Base-by-base conservation (phyloP, 2,888 invertebrate genomes). In the Mechanitis messenoides region DNA sequence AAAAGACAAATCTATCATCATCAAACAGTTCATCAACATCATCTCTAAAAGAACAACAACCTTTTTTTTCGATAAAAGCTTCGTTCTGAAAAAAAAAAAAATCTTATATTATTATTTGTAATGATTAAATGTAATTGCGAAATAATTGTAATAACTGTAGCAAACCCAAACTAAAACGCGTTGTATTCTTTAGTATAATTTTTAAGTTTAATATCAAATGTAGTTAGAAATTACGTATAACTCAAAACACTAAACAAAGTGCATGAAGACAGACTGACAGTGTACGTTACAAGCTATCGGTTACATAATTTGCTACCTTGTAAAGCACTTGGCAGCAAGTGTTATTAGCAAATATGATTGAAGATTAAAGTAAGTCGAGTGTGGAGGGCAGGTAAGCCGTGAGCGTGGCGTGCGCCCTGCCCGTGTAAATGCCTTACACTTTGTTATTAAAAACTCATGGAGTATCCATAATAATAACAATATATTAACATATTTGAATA, bases 291-390 rank as follows among this genome's bases (percentile, higher is more conserved):
- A 50, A n/a, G 50, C 50, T 50, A 50, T 50, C 31, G 31, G 50
- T 50, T 50, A 50, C 60, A 38, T 59, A 59, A 59, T 45, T 54
- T 56, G 46, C 60, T 61, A 56, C 47, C 53, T 45, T 58, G 59
- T 60, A 61, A 31, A 57, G 53, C 66, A 66, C 58, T 65, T 68
- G 68, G 63, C 65, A 70, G 72, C 71, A 74, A 70, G 72, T 73
- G 75, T 77, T 75, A 79, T 78, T 79, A 78, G 78, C 75, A 74
- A 83, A 83, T 83, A 82, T 81, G 80, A 83, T 74, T 76, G 72
- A 71, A 79, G 79, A 83, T 84, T 83, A 82, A 73, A 74, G 75
- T 73, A 71, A 75, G 73, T 74, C 72, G 69, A 74, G 73, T 69
- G 73, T 69, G 76, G 74, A 71, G 71, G 66, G 64, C 69, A 71